These are phyloP conservation scores for Lepus townsendii DNA, from an alignment of 2,797 vertebrate genomes.

Conservation along the genomic window DNA sequence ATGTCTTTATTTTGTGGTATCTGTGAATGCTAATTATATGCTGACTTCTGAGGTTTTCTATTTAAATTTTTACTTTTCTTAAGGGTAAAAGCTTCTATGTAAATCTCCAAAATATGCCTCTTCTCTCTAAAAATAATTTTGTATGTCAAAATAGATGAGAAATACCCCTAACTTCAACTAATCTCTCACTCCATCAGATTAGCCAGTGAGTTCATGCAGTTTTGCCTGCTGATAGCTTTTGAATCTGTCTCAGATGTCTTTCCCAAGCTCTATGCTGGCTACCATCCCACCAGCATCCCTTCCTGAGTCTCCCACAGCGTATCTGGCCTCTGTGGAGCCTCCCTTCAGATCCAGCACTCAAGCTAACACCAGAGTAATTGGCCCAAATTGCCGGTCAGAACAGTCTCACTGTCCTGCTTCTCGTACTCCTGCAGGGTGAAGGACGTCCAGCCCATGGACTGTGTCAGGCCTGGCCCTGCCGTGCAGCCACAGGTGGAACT, in stretches of 20 bases:
- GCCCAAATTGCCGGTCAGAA: not conserved
- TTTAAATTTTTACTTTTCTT: conserved; percentile 61
- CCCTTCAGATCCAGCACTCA: not conserved
- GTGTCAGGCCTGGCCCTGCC: too few species aligned
- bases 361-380: not conserved
- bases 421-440: not conserved
- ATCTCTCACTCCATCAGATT: not conserved
- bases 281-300: not conserved
- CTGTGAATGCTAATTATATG: conserved; percentile 38
- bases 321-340: not conserved
- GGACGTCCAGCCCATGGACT: too few species aligned
- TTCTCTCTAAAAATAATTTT: conserved; percentile 52
- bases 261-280: not conserved
- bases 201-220: not conserved
- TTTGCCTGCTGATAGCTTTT: not conserved
- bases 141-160: not conserved
- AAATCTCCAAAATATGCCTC: conserved; percentile 27
- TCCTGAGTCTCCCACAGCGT: not conserved
- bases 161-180: not conserved
- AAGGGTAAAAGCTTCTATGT: not conserved
- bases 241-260: not conserved
- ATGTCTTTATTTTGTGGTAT: conserved; percentile 28
- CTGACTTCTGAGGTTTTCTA: conserved; percentile 22
- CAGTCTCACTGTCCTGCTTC: not conserved
- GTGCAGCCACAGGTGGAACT: too few species aligned